Conservation (phyloP, 2,113 vertebrate species). For the Gobiocypris rarus region DNA sequence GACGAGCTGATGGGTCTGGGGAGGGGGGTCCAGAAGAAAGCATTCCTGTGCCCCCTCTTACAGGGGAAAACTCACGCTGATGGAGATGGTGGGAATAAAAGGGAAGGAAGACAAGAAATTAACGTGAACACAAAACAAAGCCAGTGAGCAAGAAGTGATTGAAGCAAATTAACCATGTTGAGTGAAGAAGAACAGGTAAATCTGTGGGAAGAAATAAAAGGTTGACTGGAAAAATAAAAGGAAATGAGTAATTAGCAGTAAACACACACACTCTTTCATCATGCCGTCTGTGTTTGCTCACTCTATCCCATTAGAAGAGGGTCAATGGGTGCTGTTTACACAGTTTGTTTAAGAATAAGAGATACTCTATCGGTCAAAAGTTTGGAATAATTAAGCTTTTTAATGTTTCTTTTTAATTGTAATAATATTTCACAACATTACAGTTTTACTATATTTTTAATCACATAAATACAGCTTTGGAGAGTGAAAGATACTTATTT, state of each 20-base stretch:
- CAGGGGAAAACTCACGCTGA: constrained; percentile 60
- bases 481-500: not conserved
- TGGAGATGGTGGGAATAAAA: constrained; percentile 49
- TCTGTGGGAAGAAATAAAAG: constrained; percentile 57
- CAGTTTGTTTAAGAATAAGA: not conserved
- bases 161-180: constrained; percentile 30
- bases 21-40: constrained; percentile 50
- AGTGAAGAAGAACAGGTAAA: constrained; percentile 16
- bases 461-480: not conserved
- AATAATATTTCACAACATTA: not conserved
- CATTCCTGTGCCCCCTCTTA: constrained; percentile 49
- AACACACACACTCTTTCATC: not conserved
- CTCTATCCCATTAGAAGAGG: constrained; percentile 11
- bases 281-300: not conserved
- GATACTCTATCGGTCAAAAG: not conserved
- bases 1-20: constrained; percentile 57
- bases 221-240: not conserved
- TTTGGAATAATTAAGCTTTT: not conserved
- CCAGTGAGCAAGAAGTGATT: constrained; percentile 48
- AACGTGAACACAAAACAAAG: constrained; percentile 45
- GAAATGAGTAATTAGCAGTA: constrained; percentile 21
- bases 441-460: not conserved
- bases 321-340: constrained; percentile 5
- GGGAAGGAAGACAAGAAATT: constrained; percentile 62
- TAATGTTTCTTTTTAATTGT: not conserved